phyloP scores from a whole-genome alignment of 2,888 invertebrate species.

The Stratiomys singularior region DNA sequence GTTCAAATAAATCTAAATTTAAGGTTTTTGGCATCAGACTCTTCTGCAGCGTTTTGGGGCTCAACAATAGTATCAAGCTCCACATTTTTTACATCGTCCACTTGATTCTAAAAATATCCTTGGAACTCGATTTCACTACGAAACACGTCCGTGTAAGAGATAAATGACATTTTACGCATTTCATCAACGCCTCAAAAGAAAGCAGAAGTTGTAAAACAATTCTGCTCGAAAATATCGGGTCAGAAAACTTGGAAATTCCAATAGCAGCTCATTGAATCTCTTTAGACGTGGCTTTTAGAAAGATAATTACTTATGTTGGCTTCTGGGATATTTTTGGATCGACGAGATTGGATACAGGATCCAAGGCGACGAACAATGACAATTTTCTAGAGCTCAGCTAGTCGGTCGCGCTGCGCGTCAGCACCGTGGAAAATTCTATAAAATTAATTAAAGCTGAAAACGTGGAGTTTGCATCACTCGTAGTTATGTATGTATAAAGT shows the following conservation, averaged over 20 bases:
- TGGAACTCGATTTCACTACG: no score
- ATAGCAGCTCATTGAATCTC: not conserved
- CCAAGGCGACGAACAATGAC: conserved; percentile 22
- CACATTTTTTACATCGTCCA: no score
- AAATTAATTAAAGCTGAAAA: conserved; percentile 44
- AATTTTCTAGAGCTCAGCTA: not conserved
- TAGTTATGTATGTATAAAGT: not conserved
- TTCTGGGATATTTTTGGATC: conserved; percentile 28
- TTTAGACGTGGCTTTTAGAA: not conserved
- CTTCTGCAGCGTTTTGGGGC: no score
- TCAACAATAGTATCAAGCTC: no score
- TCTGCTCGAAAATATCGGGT: conserved; percentile 13
- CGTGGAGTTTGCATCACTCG: not conserved
- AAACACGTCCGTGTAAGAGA: no score
- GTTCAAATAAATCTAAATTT: no score
- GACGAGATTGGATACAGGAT: not conserved
- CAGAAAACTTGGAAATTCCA: conserved; percentile 33
- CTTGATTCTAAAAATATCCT: no score
- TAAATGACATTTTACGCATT: no score
- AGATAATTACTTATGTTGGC: not conserved
- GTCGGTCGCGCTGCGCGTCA: not conserved
- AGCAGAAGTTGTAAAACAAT: not conserved
- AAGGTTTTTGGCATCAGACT: no score
- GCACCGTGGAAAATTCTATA: conserved; percentile 37
- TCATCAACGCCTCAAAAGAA: not conserved